Conservation (phyloP, 2,113 vertebrate genomes). For the Seriola quinqueradiata region DNA sequence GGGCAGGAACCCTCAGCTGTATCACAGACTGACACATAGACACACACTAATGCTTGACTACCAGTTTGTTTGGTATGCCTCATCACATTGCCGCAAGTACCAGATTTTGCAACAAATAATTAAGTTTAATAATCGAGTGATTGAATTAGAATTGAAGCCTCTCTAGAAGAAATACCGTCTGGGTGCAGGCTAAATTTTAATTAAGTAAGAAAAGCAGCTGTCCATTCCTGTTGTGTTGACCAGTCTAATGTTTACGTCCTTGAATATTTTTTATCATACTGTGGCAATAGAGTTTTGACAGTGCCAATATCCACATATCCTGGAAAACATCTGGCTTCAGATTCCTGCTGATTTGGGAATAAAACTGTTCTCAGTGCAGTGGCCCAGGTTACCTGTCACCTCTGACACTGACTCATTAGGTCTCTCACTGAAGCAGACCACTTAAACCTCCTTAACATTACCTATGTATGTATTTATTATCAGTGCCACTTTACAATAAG, state of each 20-base stretch:
- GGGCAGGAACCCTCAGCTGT: constrained; percentile 32
- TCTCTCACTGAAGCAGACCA: too few species aligned
- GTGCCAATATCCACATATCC: neutral
- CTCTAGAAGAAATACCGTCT: neutral
- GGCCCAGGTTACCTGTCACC: too few species aligned
- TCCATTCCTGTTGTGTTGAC: neutral
- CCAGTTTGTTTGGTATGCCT: constrained; percentile 8
- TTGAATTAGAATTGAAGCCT: neutral
- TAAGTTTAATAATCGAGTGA: neutral
- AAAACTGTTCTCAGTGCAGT: neutral
- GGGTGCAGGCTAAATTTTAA: neutral
- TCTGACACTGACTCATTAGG: too few species aligned
- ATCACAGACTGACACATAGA: constrained; percentile 31
- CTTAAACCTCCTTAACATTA: too few species aligned
- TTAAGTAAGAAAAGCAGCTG: neutral
- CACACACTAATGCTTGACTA: constrained; percentile 22
- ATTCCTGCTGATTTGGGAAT: neutral
- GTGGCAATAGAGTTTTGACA: neutral
- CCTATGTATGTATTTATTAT: too few species aligned
- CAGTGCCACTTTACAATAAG: too few species aligned
- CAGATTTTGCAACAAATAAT: neutral
- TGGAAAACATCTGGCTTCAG: neutral
- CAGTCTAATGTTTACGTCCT: neutral
- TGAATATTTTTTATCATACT: neutral
- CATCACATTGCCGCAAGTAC: neutral